Conservation (phyloP, 1,140 invertebrate species). For the Limonius californicus region DNA sequence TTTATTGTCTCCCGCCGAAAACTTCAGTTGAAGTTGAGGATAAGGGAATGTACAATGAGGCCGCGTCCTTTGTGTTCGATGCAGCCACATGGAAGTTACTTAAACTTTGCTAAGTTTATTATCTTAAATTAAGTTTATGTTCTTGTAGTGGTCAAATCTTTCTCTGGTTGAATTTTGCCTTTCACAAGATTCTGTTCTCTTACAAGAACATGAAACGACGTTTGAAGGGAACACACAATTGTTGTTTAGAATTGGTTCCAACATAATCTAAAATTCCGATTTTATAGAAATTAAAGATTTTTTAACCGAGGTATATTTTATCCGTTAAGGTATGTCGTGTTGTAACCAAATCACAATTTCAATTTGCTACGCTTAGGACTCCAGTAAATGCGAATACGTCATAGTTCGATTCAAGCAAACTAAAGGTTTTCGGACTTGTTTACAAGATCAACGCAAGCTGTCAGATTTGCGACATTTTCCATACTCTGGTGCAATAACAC, state of each 20-base stretch:
- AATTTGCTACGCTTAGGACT: background rate
- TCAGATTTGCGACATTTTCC: conserved; percentile 16
- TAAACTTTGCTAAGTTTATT: conserved; percentile 11
- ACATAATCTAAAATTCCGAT: too few relatives aligned
- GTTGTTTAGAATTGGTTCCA: too few relatives aligned
- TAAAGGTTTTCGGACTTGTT: conserved; percentile 14
- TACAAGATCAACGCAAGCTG: conserved; percentile 16
- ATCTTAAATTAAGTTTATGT: conserved; percentile 15
- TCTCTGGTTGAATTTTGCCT: too few relatives aligned
- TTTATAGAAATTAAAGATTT: too few relatives aligned
- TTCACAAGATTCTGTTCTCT: too few relatives aligned
- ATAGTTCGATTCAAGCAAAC: conserved; percentile 8
- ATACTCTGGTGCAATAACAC: conserved; percentile 15
- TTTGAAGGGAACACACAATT: too few relatives aligned
- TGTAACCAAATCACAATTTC: conserved; percentile 3
- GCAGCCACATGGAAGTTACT: conserved; percentile 7
- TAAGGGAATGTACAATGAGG: conserved; percentile 17
- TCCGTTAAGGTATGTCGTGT: background rate
- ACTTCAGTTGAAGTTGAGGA: conserved; percentile 6
- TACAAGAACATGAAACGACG: too few relatives aligned
- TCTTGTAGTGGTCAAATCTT: conserved; percentile 3
- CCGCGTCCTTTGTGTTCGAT: conserved; percentile 2
- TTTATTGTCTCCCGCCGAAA: conserved; percentile 2
- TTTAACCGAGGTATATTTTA: background rate
- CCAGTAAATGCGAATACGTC: conserved; percentile 3